Base-by-base conservation (phyloP, 1,140 invertebrate species). In the Pseudomyrmex pallidus region DNA sequence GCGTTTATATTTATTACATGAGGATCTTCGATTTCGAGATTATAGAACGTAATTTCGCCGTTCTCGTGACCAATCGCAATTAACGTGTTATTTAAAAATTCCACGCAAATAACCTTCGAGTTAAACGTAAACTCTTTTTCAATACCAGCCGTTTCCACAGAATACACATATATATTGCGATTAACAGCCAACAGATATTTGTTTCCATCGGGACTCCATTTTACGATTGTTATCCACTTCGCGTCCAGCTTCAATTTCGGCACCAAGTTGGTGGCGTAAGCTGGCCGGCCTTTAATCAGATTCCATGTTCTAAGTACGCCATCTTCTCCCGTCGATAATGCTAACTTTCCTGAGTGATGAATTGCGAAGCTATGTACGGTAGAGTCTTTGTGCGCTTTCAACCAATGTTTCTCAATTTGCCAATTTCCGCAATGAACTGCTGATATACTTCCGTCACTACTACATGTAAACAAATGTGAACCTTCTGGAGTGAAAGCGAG, bases 291-390 rank as follows among this genome's bases (percentile, higher is more conserved):
- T 94, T 98, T 99, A 0, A 99, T 95, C 78, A 99, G 94, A 95
- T 99, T 99, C 98, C 98, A 99, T 1, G 98, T 99, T 88, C 97
- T 95, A 20, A 99, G 93, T 2, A 97, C 97, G 78, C 96, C 96
- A 93, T 99, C 98, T 76, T 95, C 96, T 17, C 98, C 98, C 17
- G 98, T 95, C 17, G 98, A 97, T 7, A 99, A 92, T 2, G 98
- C 97, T 76, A 99, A 89, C 94, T 98, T 98, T 5, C 98, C 98
- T 90, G 96, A 96, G 9, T 98, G 97, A 95, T 99, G 98, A 80
- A 99, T 95, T 82, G 96, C 95, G 74, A 98, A 93, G 61, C 96
- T 95, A 67, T 96, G 96, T 0, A 98, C 96, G 13, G 96, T 93
- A 68, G 94, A 94, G 77, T 96, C 96, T 93, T 96, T 96, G 91